Evolutionary conservation across 2,888 invertebrate genomes (phyloP), one percentile per base, ranked within the genome.

Genomic region (Lacanobia wlatinum): DNA sequence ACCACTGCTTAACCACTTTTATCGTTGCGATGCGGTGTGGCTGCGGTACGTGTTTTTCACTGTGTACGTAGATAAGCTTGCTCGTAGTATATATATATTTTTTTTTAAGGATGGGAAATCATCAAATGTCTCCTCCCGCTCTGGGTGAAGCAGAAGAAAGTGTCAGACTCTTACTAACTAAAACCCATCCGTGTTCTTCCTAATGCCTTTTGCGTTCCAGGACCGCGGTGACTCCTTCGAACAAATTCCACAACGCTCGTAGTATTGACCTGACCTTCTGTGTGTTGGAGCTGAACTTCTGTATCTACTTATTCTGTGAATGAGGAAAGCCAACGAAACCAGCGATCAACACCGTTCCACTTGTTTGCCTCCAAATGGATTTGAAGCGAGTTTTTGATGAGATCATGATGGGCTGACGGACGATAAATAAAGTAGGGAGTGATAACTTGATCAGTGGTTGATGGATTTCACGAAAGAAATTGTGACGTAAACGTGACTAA

Each of bases 331-430:
- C 66, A 75, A 48, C 62, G 53, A 73, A 67, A 70, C 83, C 62
- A 40, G 56, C 71, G 70, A 83, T 76, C 76, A 84, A 70, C 78
- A 61, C 58, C 38, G 59, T 64, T 73, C 21, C 58, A 70, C 68
- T 83, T 84, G 81, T 83, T 83, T 73, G 78, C 73, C 43, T 50
- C 50, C 62, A 76, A 85, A 83, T 83, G 75, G 65, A 80, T 77
- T 64, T 53, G 12, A 74, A 53, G 63, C 21, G 55, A 72, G 67
- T 73, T 74, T 72, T 66, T 80, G 73, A 82, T 82, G 64, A 68
- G 53, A 65, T 79, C 73, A 65, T 71, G 59, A 80, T 82, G 67
- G 55, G 69, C 46, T 66, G 43, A 40, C 23, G 16, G 21, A 71
- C 14, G n/a, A 63, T 59, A 70, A 70, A 81, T 67, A 56, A 34